These are phyloP conservation scores for Oxygymnocypris stewartii DNA, from an alignment of 2,113 vertebrate genomes.

Conservation along the genomic window DNA sequence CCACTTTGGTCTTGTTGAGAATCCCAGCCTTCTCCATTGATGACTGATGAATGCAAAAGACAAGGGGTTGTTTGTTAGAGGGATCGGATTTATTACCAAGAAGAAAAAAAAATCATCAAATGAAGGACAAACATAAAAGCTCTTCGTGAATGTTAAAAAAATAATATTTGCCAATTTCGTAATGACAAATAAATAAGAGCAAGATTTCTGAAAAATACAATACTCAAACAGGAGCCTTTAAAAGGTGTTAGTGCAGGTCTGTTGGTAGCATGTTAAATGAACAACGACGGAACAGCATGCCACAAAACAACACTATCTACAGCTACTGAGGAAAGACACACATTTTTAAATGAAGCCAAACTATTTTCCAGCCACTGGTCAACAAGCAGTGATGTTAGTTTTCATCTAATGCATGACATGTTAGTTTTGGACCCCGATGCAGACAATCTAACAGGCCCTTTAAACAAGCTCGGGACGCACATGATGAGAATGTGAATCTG, in stretches of 20 bases:
- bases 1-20: conserved; percentile 85
- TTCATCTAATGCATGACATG: neutral
- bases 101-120: neutral
- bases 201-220: neutral
- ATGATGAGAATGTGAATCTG: conserved; percentile 58
- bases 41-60: conserved; percentile 54
- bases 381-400: conserved; percentile 21
- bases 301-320: neutral
- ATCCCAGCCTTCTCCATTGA: conserved; percentile 90
- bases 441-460: neutral
- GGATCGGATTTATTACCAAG: neutral
- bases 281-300: neutral
- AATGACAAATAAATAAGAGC: neutral
- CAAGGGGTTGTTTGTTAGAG: conserved; percentile 17
- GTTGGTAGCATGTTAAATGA: neutral
- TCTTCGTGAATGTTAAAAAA: neutral
- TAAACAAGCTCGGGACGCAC: conserved; percentile 60
- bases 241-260: neutral
- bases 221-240: too few relatives aligned
- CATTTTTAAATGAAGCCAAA: neutral
- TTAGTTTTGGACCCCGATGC: neutral
- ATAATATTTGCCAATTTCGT: neutral
- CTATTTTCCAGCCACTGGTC: neutral
- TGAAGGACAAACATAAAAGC: neutral
- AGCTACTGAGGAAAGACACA: neutral